Conservation (phyloP, 2,888 invertebrate genomes). For the Dinocampus coccinellae region DNA sequence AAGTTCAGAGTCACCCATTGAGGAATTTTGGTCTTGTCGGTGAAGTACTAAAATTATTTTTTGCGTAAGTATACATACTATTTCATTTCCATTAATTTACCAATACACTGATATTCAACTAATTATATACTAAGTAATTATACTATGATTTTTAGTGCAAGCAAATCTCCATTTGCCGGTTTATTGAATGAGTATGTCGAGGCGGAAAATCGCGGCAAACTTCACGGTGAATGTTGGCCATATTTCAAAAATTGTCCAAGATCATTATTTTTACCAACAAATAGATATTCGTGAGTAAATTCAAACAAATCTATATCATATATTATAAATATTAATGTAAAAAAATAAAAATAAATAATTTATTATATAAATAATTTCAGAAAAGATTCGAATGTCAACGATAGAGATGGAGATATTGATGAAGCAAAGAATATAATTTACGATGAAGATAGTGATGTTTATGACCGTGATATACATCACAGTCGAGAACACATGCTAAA, state of each 20-base stretch:
- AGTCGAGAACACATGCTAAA: conserved; percentile 46
- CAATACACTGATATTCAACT: neutral
- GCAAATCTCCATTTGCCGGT: conserved; percentile 83
- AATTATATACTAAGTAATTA: neutral
- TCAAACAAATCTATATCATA: conserved; percentile 12
- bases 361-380: conserved; percentile 39
- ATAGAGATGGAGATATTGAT: conserved; percentile 40
- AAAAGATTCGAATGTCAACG: conserved; percentile 50
- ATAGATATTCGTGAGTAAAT: conserved; percentile 71
- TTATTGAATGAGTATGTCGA: conserved; percentile 83
- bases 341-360: too few relatives aligned
- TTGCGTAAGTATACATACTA: conserved; percentile 76
- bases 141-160: conserved; percentile 78
- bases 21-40: conserved; percentile 85
- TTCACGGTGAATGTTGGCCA: conserved; percentile 85
- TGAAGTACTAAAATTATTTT: conserved; percentile 84
- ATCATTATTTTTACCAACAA: conserved; percentile 79
- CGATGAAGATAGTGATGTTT: conserved; percentile 39
- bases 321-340: too few relatives aligned
- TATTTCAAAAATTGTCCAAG: conserved; percentile 87
- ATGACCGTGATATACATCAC: conserved; percentile 39
- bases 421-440: conserved; percentile 43
- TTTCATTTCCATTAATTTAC: conserved; percentile 12
- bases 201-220: conserved; percentile 82
- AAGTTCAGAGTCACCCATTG: conserved; percentile 85